Evolutionary conservation across 2,113 vertebrate species (phyloP).

Genomic region (Dicrurus megarhynchus): DNA sequence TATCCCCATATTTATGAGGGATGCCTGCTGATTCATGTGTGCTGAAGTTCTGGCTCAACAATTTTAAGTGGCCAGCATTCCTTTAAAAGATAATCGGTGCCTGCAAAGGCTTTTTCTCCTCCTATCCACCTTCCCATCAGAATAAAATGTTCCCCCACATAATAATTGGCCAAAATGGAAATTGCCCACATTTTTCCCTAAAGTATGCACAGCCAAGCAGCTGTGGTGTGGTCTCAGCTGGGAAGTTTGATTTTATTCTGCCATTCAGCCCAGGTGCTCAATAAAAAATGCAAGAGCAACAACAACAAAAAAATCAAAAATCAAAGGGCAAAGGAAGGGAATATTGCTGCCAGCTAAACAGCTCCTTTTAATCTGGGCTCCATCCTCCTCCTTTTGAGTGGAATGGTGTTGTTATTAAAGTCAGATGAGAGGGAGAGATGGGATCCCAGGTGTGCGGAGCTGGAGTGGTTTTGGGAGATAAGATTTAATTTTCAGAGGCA

Average conservation of each 20-base stretch:
- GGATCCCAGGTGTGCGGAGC: background rate
- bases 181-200: background rate
- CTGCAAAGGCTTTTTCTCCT: background rate
- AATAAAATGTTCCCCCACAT: constrained; percentile 28
- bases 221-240: constrained; percentile 41
- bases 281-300: constrained; percentile 44
- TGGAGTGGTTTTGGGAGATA: constrained; percentile 52
- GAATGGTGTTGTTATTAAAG: constrained; percentile 7
- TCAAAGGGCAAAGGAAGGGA: constrained; percentile 39
- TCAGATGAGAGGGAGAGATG: constrained; percentile 47
- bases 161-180: constrained; percentile 44
- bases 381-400: background rate
- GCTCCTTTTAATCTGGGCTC: constrained; percentile 30
- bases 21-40: background rate
- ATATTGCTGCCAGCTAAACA: constrained; percentile 14
- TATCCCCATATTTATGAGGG: background rate
- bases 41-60: background rate
- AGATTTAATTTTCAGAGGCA: constrained; percentile 30
- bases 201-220: constrained; percentile 35
- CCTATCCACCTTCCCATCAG: background rate
- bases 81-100: background rate
- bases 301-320: background rate
- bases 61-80: background rate
- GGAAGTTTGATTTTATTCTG: constrained; percentile 51
- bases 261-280: constrained; percentile 14